Evolutionary conservation across 2,797 vertebrate genomes (phyloP).

Genomic region (Phyllotis vaccarum): DNA sequence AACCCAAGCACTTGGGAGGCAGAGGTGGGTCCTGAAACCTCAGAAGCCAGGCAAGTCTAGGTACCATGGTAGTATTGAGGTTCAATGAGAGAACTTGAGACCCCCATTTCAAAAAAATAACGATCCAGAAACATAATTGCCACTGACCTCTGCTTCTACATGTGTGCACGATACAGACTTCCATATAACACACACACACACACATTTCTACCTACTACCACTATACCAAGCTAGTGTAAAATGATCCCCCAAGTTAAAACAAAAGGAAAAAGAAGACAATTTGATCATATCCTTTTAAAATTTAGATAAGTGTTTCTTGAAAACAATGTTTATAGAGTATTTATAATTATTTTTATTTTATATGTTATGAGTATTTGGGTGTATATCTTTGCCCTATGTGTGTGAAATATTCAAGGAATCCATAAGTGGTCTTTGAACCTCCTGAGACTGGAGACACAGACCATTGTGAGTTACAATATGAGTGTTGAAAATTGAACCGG

Average conservation of each 20-base stretch:
- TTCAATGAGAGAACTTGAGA: not conserved
- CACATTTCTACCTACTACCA: not conserved
- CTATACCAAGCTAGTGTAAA: not conserved
- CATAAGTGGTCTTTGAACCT: not conserved
- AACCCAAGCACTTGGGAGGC: not conserved
- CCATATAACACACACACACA: not conserved
- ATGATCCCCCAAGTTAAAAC: not conserved
- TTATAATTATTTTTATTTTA: not conserved
- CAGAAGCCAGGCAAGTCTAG: not conserved
- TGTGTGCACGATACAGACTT: not conserved
- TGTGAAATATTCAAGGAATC: not conserved
- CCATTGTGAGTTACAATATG: no score
- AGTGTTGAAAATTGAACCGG: not conserved
- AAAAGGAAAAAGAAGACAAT: not conserved
- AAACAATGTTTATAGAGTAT: not conserved
- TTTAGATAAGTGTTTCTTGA: not conserved
- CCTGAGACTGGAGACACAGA: not conserved
- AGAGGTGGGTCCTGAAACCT: not conserved
- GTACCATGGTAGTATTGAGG: not conserved
- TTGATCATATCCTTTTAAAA: not conserved
- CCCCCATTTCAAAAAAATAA: not conserved
- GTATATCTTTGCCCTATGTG: not conserved
- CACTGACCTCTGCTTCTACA: not conserved
- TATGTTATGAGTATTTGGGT: not conserved
- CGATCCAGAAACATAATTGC: not conserved